Evolutionary conservation across 2,888 invertebrate species (phyloP).

Genomic region (Drosophila ustulata): DNA sequence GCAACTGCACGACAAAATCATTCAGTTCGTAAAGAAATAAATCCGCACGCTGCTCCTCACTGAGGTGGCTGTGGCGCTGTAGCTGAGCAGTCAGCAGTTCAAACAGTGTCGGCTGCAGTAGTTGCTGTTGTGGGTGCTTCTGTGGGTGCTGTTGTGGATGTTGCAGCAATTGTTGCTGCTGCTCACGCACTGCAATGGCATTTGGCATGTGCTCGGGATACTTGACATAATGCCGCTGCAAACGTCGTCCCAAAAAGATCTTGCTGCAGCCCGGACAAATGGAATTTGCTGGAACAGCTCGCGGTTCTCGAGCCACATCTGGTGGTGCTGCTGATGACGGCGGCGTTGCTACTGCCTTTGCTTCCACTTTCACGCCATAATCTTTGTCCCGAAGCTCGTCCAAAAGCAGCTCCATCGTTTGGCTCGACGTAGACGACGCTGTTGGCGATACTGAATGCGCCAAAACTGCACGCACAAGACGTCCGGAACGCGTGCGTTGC

Average conservation of each 20-base stretch:
- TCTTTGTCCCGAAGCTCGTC: slow-evolving; percentile 73
- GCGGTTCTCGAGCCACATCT: slow-evolving; percentile 7
- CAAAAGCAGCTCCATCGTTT: slow-evolving; percentile 67
- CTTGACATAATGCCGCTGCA: slow-evolving; percentile 82
- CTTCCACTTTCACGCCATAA: slow-evolving; percentile 34
- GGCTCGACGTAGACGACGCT: slow-evolving; percentile 37
- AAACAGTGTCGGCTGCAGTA: slow-evolving; percentile 67
- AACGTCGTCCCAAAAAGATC: slow-evolving; percentile 82
- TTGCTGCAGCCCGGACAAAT: slow-evolving; percentile 83
- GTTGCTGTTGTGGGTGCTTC: background rate
- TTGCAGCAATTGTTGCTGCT: slow-evolving; percentile 19
- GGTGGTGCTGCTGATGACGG: background rate
- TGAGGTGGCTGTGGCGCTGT: slow-evolving; percentile 73
- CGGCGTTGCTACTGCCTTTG: slow-evolving; percentile 1
- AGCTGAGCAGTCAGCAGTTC: slow-evolving; percentile 81
- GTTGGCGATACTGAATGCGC: slow-evolving; percentile 25
- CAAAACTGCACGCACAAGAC: slow-evolving; percentile 63
- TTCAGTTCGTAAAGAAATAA: slow-evolving; percentile 83
- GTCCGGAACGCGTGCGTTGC: slow-evolving; percentile 77
- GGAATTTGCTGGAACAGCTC: slow-evolving; percentile 76
- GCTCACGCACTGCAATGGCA: slow-evolving; percentile 24
- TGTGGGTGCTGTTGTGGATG: slow-evolving; percentile 4
- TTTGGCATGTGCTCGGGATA: slow-evolving; percentile 82
- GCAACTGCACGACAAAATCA: slow-evolving; percentile 83
- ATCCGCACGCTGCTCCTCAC: slow-evolving; percentile 83